phyloP scores from a whole-genome alignment of 35 echinoderm and acorn worm genomes.

The Apostichopus japonicus region DNA sequence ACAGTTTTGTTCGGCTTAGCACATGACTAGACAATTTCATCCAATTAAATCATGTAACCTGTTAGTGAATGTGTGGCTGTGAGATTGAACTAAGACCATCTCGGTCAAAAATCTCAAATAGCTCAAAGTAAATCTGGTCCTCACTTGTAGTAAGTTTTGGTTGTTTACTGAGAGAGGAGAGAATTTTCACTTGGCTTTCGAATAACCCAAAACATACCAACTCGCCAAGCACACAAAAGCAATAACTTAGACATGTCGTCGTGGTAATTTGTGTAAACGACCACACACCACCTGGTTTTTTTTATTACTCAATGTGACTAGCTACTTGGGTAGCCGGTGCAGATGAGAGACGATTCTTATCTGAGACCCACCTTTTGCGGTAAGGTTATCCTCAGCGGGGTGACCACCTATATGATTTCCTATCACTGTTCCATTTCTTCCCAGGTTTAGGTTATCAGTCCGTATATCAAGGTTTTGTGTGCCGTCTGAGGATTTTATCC shows the following conservation, averaged over 20 bases:
- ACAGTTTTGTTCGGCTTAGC: neutral
- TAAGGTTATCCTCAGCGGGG: constrained; percentile 35
- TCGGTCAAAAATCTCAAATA: too few species aligned
- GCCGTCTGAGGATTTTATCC: neutral
- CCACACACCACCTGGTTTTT: too few species aligned
- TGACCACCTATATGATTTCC: constrained; percentile 56
- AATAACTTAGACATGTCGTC: neutral
- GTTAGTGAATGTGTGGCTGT: neutral
- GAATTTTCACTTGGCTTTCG: neutral
- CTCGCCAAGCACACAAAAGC: neutral
- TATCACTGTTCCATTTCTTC: constrained; percentile 58
- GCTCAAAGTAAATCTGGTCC: too few species aligned
- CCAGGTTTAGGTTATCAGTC: constrained; percentile 49
- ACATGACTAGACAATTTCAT: constrained; percentile 1
- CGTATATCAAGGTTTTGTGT: constrained; percentile 43
- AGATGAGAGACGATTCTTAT: neutral
- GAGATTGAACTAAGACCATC: too few species aligned
- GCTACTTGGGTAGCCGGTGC: neutral
- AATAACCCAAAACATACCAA: neutral
- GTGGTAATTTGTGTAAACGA: too few species aligned
- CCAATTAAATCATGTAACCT: constrained; percentile 19
- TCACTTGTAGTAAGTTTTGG: too few species aligned
- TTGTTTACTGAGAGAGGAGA: too few species aligned
- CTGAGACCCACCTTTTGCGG: constrained; percentile 65
- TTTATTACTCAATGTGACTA: neutral